Evolutionary conservation across 2,888 invertebrate species (phyloP), one percentile per base, ranked within the genome.

Genomic region (Mythimna impura): DNA sequence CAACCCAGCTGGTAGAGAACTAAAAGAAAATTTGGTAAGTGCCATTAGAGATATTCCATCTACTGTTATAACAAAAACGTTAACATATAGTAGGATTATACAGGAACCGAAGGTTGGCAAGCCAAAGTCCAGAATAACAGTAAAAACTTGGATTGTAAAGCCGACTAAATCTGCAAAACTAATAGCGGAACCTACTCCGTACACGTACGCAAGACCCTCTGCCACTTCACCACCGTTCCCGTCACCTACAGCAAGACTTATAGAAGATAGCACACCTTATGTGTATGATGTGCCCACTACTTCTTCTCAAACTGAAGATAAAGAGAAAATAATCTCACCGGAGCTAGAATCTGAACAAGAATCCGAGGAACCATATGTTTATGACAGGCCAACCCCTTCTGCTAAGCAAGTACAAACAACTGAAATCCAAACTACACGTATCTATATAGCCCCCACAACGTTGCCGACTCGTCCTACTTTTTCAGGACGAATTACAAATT

Each of bases 91-190:
- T 82, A 92, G 91, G 86, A 82, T 93, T 36, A 83, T 94, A 57
- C 91, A 94, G 83, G 92, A 93, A 76, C 89, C 93, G 4, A 93
- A 93, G 67, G 86, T 90, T 63, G 90, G 91, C 7, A 92, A 88
- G 70, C 93, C 95, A 55, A 95, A 94, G 84, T 95, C 95, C 12
- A 89, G 94, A 80, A 93, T 96, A 62, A 94, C 93, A 34, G 93
- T 95, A 57, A 96, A 96, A 88, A 95, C 95, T 7, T 96, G 96
- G 96, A 92, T 95, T 68, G 91, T 94, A 5, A 95, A 95, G 88
- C 95, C 96, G n/a, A 89, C 92, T 14, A 95, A 93, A 87, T 86
- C 91, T 54, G 92, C 90, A 20, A 93, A 90, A 83, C 76, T 94
- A 68, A 84, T 91, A 34, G 88, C 87, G 20, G 90, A 92, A 68